Evolutionary conservation across 2,888 invertebrate genomes (phyloP).

Genomic region (Tipula vernalis): DNA sequence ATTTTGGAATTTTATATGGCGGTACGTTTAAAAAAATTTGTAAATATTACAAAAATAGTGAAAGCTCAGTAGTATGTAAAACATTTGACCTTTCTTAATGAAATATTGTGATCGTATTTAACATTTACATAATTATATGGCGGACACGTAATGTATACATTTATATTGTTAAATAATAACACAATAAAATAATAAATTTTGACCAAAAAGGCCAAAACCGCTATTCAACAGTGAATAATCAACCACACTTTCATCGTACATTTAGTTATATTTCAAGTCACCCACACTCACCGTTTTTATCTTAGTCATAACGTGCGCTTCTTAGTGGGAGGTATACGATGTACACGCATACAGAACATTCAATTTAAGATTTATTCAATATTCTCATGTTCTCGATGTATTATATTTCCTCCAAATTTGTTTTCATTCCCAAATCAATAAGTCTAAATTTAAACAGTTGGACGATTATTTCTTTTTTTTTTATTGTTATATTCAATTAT

Average conservation of each 20-base stretch:
- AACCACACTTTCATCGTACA: background rate
- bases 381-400: background rate
- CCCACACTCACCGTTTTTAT: background rate
- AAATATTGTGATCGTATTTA: background rate
- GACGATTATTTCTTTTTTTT: background rate
- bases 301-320: background rate
- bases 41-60: no score
- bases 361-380: background rate
- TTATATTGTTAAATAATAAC: background rate
- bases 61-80: background rate
- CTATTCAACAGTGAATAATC: background rate
- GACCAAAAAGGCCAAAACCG: background rate
- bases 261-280: background rate
- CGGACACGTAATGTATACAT: background rate
- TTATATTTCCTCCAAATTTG: background rate
- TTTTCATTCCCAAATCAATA: background rate
- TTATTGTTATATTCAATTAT: background rate
- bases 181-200: background rate
- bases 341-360: background rate
- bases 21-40: no score
- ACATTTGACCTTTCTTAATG: background rate
- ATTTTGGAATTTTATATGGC: no score
- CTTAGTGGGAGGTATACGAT: background rate
- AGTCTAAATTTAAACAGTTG: background rate
- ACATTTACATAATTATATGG: background rate